phyloP scores from a whole-genome alignment of 2,113 vertebrate genomes.

The Macrotis lagotis region DNA sequence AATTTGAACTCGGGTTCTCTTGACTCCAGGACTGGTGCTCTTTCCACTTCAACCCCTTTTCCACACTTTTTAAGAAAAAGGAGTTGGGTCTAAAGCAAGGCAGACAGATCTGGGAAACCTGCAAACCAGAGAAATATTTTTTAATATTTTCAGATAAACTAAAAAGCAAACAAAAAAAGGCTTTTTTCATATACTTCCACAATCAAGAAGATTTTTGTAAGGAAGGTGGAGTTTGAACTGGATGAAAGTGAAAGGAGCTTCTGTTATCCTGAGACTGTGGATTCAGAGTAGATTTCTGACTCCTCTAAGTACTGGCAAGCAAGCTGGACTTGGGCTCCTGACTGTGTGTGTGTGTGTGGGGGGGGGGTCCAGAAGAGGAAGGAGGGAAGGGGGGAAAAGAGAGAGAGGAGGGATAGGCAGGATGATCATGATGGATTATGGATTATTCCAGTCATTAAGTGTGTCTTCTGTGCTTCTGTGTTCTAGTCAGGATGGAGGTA shows the following conservation, averaged over 20 bases:
- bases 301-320: too few species aligned
- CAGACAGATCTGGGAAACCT: neutral
- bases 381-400: too few species aligned
- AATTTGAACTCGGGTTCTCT: too few species aligned
- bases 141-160: neutral
- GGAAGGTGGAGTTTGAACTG: neutral
- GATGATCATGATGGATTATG: neutral
- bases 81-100: neutral
- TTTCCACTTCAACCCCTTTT: too few species aligned
- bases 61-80: neutral
- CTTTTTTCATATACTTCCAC: neutral
- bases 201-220: neutral
- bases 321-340: too few species aligned
- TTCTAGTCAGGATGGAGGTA: slow-evolving; percentile 79
- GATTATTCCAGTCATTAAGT: neutral
- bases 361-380: too few species aligned
- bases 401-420: neutral
- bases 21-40: too few species aligned
- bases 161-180: too few species aligned
- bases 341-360: too few species aligned
- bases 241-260: neutral
- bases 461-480: slow-evolving; percentile 46
- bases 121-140: neutral
- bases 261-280: too few species aligned
- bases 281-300: neutral